A percentile compares a stretch with the other conserved stretches of the same genome.
phyloP scores from a whole-genome alignment of 2,113 vertebrate genomes.

The Bos taurus region ARS-UCD2.0 NW_020192292.1:8008001-8008500 shows the following conservation, averaged over 20 bases:
- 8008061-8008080: background rate
- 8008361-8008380: background rate
- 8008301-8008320: background rate
- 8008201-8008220: background rate
- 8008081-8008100: background rate
- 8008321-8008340: background rate
- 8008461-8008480: background rate
- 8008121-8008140: background rate
- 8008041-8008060: background rate
- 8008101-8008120: background rate
- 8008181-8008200: background rate
- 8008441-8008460: background rate
- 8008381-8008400: background rate
- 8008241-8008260: background rate
- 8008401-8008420: background rate
- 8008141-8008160: background rate
- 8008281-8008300: background rate
- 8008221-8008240: background rate
- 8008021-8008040: background rate
- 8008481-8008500: background rate
- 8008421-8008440: background rate
- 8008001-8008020: background rate
- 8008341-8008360: background rate
- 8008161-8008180: background rate
- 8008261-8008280: background rate